These are phyloP conservation scores for Omphaloscelis lunosa DNA, from an alignment of 2,888 invertebrate genomes.

Conservation along the genomic window DNA sequence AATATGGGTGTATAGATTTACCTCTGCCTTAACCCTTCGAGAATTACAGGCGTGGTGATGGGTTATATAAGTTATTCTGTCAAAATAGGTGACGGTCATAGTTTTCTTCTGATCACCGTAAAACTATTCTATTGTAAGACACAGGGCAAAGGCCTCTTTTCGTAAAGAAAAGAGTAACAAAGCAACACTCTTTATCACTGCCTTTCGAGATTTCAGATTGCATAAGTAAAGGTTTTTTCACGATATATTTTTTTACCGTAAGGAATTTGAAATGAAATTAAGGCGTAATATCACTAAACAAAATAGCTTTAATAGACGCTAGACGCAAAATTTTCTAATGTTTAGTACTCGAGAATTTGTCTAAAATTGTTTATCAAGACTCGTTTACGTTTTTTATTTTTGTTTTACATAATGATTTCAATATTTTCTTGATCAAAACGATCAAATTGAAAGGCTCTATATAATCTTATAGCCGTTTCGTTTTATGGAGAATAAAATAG, in stretches of 20 bases:
- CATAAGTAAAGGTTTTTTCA: not conserved
- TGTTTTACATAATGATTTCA: conserved; percentile 15
- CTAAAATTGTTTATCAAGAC: not conserved
- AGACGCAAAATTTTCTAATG: no score
- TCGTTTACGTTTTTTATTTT: not conserved
- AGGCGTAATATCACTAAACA: not conserved
- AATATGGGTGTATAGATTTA: no score
- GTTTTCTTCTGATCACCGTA: not conserved
- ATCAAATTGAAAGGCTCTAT: conserved; percentile 32
- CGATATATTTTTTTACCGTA: not conserved
- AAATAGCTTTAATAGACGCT: not conserved
- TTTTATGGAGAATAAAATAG: conserved; percentile 43
- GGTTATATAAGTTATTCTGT: not conserved
- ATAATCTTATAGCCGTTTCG: conserved; percentile 23
- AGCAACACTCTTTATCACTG: not conserved
- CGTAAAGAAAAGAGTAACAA: not conserved
- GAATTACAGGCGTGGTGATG: no score
- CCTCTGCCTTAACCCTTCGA: no score
- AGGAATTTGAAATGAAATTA: not conserved
- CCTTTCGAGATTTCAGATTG: not conserved
- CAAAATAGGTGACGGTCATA: not conserved
- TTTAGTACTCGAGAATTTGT: not conserved
- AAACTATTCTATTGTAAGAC: not conserved
- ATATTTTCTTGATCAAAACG: conserved; percentile 23
- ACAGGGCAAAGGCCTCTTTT: not conserved